Base-by-base conservation (phyloP, 2,113 vertebrate genomes). In the Ophiodon elongatus region DNA sequence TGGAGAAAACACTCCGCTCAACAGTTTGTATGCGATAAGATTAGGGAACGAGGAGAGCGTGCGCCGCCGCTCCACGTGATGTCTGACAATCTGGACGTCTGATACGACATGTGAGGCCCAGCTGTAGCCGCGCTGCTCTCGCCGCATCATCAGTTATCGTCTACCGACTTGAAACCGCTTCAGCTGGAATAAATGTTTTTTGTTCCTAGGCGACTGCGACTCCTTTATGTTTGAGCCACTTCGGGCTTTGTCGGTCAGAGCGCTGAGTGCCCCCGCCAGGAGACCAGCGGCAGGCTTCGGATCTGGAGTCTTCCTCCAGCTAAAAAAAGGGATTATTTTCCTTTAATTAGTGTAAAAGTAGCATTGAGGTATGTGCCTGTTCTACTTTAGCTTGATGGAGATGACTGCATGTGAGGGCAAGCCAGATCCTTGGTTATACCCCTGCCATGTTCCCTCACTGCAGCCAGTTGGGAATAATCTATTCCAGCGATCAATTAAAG, bases 401-500 rank as follows among this genome's bases (percentile, higher is more conserved):
- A 89, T 81, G 76, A 87, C 77, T 88, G 50, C 84, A 78, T 80
- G 29, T 62, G 65, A 91, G 68, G 35, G 50, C 57, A 69, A 7
- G 66, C 78, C 85, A 93, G 82, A 88, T 75, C 57, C 60, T 71
- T 83, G 66, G 47, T 85, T 50, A 15, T 25, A 47, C 43, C 83
- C 56, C 64, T 87, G 73, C 82, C 83, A 87, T 79, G 86, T 90
- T 89, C 87, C 52, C 9, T 77, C 50, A 64, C 85, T 89, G 88
- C 86, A 88, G 79, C 83, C 85, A 86, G 82, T 90, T 88, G 73
- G 67, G 86, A 93, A 91, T 93, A 91, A 94, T 92, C 83, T 85
- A 35, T 90, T 91, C 85, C 82, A 85, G 87, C 1, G 57, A 93
- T 94, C 91, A 91, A 92, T 92, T 94, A 90, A 91, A 90, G 89